Evolutionary conservation across 2,113 vertebrate species (phyloP), one percentile per base, ranked within the genome.

Genomic region (Dipodomys spectabilis): DNA sequence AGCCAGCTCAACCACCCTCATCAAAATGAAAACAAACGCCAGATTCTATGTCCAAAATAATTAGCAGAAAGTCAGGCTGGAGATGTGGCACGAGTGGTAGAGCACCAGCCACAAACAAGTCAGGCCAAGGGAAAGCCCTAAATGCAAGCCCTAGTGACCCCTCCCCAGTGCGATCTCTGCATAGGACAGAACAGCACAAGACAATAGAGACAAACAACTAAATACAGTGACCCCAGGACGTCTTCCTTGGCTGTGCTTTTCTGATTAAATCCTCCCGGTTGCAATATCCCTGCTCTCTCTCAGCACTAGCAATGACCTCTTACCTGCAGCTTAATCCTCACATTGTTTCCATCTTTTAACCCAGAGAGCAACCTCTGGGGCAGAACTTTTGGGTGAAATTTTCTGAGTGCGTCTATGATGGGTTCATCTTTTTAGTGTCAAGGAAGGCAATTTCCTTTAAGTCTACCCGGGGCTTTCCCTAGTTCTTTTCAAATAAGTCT

Each of bases 401-500:
- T 95, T 96, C 87, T 82, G 64, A 94, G 94, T 74, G 53, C 86
- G 2, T 81, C 0, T 84, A 23, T 39, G 27, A 95, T 86, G 28
- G 88, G 39, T 75, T 45, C 92, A 94, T 84, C 83, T 82, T 25
- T 93, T 97, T 96, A 95, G 92, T 96, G 75, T 97, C 72, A 49
- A 27, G 97, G 95, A 95, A 62, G 94, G 83, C 20, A 86, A 53
- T 95, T 88, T 95, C 79, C 72, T 95, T 74, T 88, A 90, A 97
- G 93, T 78, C 87, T 62, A 97, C 77, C 11, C 82, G 90, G 92
- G 65, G 93, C 45, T 97, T 13, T 96, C 64, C 69, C 94, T 97
- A 96, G 60, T 78, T 93, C 65, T 96, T 96, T 92, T 60, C 95
- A 97, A 96, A 91, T 90, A 96, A 97, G 91, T 77, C 44, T 77